Evolutionary conservation across 2,888 invertebrate genomes (phyloP), one percentile per base, ranked within the genome.

Genomic region (Phytoseiulus persimilis): DNA sequence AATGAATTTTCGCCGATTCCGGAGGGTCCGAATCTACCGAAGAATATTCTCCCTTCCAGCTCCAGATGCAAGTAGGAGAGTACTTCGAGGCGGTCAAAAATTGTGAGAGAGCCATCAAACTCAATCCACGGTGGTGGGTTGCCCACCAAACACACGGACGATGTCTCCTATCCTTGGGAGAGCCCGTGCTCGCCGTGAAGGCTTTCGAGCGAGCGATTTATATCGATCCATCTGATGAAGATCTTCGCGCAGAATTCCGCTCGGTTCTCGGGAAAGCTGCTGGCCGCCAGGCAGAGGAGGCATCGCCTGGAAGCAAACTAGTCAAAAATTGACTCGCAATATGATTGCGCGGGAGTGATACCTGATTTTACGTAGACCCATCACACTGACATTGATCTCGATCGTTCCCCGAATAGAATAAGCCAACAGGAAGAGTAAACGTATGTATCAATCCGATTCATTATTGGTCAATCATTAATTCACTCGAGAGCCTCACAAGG

Each of bases 81-180:
- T n/a, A 87, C 33, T 87, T 39, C 31, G 87, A 87, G 28, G 87
- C 87, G 1, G 45, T 87, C 33, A 33, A 45, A 14, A 39, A 45
- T 18, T 87, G 87, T 33, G 87, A 87, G 5, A 28, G 32, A 33
- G 32, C 87, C 1, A 87, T 87, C 2, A 87, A 87, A n/a, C 32
- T 87, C 2, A 87, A 87, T 14, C 87, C 87, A 6, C 87, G 28
- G 3, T 87, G 87, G 87, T 87, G 87, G 87, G 87, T 6, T 1
- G 87, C 28, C 28, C 87, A 87, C 33, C 31, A n/a, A 11, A 87
- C 87, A 14, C 87, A 87, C 87, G 87, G 32, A 6, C 18, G 87
- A 31, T 33, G 39, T 87, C 45, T 87, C 9, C 33, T 87, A 6
- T n/a, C 33, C 0, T 87, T 87, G 6, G 87, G 87, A 23, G 87